Conservation (phyloP, 2,797 vertebrate genomes). For the Melanotaenia trifasciata region DNA sequence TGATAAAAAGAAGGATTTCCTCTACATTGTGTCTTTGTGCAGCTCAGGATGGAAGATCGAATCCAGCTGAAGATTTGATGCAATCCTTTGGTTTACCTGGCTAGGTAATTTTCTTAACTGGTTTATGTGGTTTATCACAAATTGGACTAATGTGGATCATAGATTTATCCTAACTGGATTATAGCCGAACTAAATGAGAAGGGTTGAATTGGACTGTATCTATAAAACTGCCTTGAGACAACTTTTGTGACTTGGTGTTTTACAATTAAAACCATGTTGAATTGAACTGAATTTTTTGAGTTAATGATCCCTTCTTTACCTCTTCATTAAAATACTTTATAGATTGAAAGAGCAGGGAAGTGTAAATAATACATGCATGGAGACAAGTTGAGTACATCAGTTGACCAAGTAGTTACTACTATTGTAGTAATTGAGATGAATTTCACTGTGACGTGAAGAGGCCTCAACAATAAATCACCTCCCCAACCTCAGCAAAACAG, state of each 20-base stretch:
- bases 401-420: neutral
- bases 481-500: neutral
- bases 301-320: neutral
- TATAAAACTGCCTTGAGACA: neutral
- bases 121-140: no score
- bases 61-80: no score
- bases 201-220: neutral
- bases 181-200: neutral
- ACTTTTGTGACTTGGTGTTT: neutral
- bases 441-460: slow-evolving; percentile 2
- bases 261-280: no score
- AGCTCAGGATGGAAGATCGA: no score
- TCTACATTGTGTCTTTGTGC: no score
- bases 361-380: neutral
- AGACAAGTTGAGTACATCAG: neutral
- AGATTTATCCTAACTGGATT: neutral
- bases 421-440: neutral
- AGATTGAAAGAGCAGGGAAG: neutral
- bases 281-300: no score
- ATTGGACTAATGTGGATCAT: no score
- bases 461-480: slow-evolving; percentile 16
- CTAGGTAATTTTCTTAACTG: no score
- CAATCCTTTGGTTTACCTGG: no score
- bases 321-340: neutral
- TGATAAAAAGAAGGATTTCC: no score